Conservation (phyloP, 2,797 vertebrate genomes). For the Aplochiton taeniatus region DNA sequence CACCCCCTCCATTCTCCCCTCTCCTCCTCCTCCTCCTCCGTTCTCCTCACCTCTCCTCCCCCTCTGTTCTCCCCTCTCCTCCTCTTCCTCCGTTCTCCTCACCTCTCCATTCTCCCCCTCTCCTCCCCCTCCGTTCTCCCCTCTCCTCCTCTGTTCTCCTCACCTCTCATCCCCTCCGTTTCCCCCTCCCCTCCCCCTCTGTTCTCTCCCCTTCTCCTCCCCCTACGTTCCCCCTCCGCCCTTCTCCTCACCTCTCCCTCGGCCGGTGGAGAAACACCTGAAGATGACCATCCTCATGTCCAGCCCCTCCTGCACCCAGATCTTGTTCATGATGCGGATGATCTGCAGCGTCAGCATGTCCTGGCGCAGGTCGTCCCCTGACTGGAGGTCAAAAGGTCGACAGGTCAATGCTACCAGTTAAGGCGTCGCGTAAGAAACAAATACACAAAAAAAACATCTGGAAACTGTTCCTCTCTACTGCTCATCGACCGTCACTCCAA, state of each 20-base stretch:
- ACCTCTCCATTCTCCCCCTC: background rate
- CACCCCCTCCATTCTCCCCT: too few species aligned
- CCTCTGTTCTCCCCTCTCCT: too few species aligned
- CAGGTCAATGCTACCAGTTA: slow-evolving; percentile 2
- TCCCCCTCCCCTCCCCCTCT: background rate
- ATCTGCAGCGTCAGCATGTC: slow-evolving; percentile 98
- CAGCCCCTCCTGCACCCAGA: slow-evolving; percentile 96
- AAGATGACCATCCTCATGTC: slow-evolving; percentile 99
- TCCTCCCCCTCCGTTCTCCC: background rate
- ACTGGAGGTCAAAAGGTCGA: slow-evolving; percentile 66
- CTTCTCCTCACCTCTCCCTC: slow-evolving; percentile 80
- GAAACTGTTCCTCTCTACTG: background rate
- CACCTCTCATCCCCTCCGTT: slow-evolving; percentile 75
- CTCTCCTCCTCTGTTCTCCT: background rate
- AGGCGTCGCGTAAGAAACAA: background rate
- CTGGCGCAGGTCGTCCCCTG: slow-evolving; percentile 93
- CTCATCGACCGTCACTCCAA: background rate
- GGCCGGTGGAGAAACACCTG: slow-evolving; percentile 92
- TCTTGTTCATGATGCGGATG: slow-evolving; percentile 98
- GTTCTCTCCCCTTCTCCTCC: background rate
- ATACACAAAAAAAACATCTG: background rate
- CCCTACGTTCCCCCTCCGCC: accelerated
- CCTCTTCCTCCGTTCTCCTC: too few species aligned
- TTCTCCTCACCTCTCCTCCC: too few species aligned
- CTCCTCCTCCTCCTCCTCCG: too few species aligned